Conservation (phyloP, 2,888 invertebrate genomes). For the Allolobophora icterica region DNA sequence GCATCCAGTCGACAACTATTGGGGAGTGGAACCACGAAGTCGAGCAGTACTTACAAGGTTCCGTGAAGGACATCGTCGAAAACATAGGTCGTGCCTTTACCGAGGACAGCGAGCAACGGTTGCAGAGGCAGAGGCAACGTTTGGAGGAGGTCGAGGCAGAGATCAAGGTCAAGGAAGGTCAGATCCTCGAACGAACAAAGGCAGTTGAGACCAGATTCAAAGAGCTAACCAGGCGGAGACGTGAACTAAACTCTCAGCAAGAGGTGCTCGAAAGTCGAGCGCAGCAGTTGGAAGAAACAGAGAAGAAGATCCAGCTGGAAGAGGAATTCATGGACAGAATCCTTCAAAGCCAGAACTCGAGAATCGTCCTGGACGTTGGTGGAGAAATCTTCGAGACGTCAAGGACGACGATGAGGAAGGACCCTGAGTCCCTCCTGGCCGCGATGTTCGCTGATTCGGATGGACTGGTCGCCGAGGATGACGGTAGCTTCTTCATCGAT, state of each 20-base stretch:
- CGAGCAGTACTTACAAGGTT: not conserved
- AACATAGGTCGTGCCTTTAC: not conserved
- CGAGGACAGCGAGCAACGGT: not conserved
- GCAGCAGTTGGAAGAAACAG: not conserved
- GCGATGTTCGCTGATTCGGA: slow-evolving; percentile 53
- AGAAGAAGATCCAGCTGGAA: not conserved
- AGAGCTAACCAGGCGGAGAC: not conserved
- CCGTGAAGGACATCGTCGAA: not conserved
- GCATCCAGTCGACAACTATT: not conserved
- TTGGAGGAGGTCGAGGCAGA: slow-evolving; percentile 39
- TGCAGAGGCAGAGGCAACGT: slow-evolving; percentile 18
- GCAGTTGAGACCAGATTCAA: slow-evolving; percentile 30
- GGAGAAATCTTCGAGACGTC: slow-evolving; percentile 52
- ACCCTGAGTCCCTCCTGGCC: slow-evolving; percentile 50
- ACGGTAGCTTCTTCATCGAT: slow-evolving; percentile 46
- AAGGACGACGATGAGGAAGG: slow-evolving; percentile 48
- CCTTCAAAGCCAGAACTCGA: slow-evolving; percentile 46
- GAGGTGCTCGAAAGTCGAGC: not conserved
- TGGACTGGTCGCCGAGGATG: slow-evolving; percentile 47
- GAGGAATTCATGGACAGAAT: slow-evolving; percentile 31
- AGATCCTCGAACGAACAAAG: slow-evolving; percentile 34
- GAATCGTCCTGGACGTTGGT: slow-evolving; percentile 52
- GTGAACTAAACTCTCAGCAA: not conserved
- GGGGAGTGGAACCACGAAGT: not conserved
- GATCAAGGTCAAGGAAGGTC: slow-evolving; percentile 36